Evolutionary conservation across 2,797 vertebrate genomes (phyloP).

Genomic region (Oryzias sinensis): DNA sequence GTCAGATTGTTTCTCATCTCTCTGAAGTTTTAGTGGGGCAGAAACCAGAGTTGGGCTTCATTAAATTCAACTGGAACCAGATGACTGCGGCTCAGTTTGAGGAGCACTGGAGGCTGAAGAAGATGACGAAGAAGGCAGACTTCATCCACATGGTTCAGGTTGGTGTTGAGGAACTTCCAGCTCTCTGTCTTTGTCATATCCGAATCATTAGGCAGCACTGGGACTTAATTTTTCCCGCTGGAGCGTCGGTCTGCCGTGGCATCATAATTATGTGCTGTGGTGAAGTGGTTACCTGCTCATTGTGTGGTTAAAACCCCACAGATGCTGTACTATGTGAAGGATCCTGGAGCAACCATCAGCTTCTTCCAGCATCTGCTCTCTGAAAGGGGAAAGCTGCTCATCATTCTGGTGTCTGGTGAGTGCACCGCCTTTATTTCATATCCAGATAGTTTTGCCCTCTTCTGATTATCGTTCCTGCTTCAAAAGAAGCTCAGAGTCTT

Average conservation of each 20-base stretch:
- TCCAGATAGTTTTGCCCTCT: neutral
- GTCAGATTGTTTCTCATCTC: slow-evolving; percentile 12
- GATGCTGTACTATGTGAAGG: slow-evolving; percentile 94
- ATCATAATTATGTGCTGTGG: slow-evolving; percentile 33
- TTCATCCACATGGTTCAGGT: slow-evolving; percentile 99
- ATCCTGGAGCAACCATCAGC: slow-evolving; percentile 79
- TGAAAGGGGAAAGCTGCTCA: slow-evolving; percentile 83
- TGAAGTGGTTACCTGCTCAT: slow-evolving; percentile 45
- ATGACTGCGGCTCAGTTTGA: slow-evolving; percentile 89
- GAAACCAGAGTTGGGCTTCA: slow-evolving; percentile 78
- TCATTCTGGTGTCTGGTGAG: slow-evolving; percentile 89
- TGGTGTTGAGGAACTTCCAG: slow-evolving; percentile 3
- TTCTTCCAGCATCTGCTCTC: slow-evolving; percentile 87
- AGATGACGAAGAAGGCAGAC: slow-evolving; percentile 82
- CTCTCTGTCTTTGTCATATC: slow-evolving; percentile 41
- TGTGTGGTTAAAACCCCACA: slow-evolving; percentile 67
- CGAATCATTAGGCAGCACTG: slow-evolving; percentile 34
- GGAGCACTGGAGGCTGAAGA: slow-evolving; percentile 76
- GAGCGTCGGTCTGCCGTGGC: slow-evolving; percentile 39
- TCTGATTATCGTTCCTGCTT: neutral
- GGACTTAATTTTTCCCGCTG: slow-evolving; percentile 48
- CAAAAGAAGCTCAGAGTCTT: too few relatives aligned
- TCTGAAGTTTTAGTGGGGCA: slow-evolving; percentile 75
- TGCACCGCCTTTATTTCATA: slow-evolving; percentile 14
- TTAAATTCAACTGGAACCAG: slow-evolving; percentile 87